Evolutionary conservation across 2,888 invertebrate species (phyloP).

Genomic region (Biston stratarius): DNA sequence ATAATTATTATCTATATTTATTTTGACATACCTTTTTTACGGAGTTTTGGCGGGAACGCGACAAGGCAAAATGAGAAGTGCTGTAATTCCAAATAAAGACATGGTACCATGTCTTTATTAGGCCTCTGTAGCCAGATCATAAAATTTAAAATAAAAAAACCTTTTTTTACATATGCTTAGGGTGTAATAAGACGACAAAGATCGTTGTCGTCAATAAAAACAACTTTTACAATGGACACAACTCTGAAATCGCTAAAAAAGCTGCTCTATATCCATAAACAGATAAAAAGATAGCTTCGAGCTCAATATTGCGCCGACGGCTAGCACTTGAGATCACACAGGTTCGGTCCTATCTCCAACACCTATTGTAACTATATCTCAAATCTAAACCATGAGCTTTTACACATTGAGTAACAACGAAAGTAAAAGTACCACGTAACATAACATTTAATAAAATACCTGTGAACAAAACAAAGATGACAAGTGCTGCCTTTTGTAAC

Average conservation of each 20-base stretch:
- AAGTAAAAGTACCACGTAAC: constrained; percentile 3
- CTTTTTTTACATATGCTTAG: no score
- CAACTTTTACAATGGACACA: neutral
- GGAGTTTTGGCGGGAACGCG: no score
- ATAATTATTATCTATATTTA: no score
- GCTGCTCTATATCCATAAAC: neutral
- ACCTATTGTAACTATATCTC: neutral
- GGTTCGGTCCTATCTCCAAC: neutral
- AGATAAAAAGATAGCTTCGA: no score
- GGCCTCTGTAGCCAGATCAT: no score
- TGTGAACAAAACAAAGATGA: constrained; percentile 8
- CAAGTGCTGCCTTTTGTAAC: neutral
- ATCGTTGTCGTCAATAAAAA: neutral
- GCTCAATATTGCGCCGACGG: neutral
- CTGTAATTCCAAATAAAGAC: no score
- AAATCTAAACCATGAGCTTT: neutral
- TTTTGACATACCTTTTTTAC: no score
- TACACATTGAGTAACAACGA: constrained; percentile 11
- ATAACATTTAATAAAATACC: neutral
- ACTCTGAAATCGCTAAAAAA: neutral
- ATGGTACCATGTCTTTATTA: no score
- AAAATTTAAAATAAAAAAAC: no score
- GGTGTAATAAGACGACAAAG: neutral
- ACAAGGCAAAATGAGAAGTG: no score
- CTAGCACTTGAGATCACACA: neutral